These are phyloP conservation scores for Latrodectus elegans DNA, from an alignment of 2,888 invertebrate genomes.

Conservation along the genomic window DNA sequence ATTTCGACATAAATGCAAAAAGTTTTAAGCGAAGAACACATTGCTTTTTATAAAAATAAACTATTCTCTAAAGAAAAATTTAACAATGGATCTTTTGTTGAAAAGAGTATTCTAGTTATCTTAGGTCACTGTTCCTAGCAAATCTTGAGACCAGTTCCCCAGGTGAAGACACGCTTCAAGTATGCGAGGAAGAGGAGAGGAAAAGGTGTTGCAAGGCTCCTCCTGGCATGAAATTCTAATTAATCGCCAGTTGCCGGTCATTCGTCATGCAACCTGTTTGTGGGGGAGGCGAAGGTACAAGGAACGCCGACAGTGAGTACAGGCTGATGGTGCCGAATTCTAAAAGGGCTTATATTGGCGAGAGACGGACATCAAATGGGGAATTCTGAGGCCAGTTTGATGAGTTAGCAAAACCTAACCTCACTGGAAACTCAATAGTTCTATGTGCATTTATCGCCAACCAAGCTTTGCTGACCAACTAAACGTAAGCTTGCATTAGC, in stretches of 20 bases:
- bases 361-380: constrained; percentile 6
- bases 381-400: constrained; percentile 21
- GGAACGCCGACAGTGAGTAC: no score
- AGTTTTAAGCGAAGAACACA: no score
- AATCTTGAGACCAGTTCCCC: not conserved
- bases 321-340: not conserved
- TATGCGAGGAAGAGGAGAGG: not conserved
- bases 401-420: constrained; percentile 42
- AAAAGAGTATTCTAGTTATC: no score
- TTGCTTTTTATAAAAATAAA: no score
- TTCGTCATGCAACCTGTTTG: constrained; percentile 17
- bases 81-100: no score
- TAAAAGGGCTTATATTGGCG: not conserved
- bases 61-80: no score
- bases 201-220: not conserved
- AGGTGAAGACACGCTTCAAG: constrained; percentile 27
- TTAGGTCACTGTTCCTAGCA: no score
- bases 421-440: no score
- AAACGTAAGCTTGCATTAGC: no score
- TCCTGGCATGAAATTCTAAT: constrained; percentile 50
- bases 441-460: no score
- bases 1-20: no score
- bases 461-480: no score
- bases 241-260: constrained; percentile 41
- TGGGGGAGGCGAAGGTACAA: not conserved